Evolutionary conservation across 2,888 invertebrate genomes (phyloP), one percentile per base, ranked within the genome.

Genomic region (Miltochrista miniata): DNA sequence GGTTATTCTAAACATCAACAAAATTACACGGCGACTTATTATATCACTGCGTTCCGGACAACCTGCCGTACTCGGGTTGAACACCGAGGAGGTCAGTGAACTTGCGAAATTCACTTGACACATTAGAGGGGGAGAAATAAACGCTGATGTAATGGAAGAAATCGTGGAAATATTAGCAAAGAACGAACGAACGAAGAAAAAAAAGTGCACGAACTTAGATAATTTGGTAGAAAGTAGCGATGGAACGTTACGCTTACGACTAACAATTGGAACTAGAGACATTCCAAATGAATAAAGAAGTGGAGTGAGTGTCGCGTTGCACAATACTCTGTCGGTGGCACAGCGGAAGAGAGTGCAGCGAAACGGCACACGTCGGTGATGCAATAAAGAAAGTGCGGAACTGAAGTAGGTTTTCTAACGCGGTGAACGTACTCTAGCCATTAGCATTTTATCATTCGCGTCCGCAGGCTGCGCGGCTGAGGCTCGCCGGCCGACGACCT

Each of bases 361-460:
- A 87, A 88, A 87, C 87, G 79, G 86, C 85, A 81, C 78, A 84
- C 76, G 70, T 74, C 69, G 60, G 84, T 90, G 89, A 90, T 87
- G 90, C 86, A 90, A 91, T 83, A 83, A 90, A 89, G 91, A 91
- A 90, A 91, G 90, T 89, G 86, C 90, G 90, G 90, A 90, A 90
- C 85, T 85, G 82, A 85, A 84, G 87, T 87, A 86, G 85, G 82
- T 89, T 89, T 88, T 88, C 87, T 88, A 88, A 78, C 81, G 86
- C 87, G 90, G 90, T 90, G 90, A 90, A 90, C 76, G 90, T 88
- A 88, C 90, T 85, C 72, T 77, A 76, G 74, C 82, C 77, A 87
- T 87, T 88, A 85, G 83, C 81, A 78, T 83, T 83, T 81, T 87
- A 87, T 87, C 83, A 86, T 84, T 84, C 74, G 81, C 79, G 79